These are phyloP conservation scores for Cranoglanis bouderius DNA, from an alignment of 2,113 vertebrate species.

Conservation along the genomic window DNA sequence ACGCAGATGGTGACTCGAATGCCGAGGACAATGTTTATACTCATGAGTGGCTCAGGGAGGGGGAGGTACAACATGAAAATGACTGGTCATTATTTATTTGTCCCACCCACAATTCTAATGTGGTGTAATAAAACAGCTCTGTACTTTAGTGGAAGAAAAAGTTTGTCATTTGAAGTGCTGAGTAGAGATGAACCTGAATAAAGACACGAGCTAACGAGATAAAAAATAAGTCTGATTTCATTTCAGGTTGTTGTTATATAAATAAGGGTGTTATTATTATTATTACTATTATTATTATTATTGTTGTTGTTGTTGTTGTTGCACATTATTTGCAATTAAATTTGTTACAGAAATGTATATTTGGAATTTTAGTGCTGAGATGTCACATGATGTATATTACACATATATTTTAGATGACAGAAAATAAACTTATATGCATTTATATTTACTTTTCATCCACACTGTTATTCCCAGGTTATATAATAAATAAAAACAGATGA, in stretches of 20 bases:
- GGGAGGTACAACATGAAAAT: neutral
- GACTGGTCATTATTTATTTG: neutral
- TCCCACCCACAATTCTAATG: neutral
- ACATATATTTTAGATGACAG: neutral
- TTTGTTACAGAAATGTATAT: neutral
- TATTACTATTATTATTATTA: neutral
- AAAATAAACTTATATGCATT: neutral
- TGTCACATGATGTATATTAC: neutral
- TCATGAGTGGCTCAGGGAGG: neutral
- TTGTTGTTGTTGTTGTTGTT: neutral
- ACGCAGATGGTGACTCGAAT: neutral
- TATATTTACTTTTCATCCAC: neutral
- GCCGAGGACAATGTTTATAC: neutral
- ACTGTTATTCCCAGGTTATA: neutral
- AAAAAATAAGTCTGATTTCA: neutral
- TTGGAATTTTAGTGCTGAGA: neutral
- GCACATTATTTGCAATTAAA: neutral
- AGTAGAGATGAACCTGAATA: neutral
- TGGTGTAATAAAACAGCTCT: neutral
- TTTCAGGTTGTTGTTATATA: neutral
- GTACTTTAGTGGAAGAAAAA: neutral
- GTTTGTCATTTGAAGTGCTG: neutral
- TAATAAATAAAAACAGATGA: neutral
- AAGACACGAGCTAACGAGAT: neutral
- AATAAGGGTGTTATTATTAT: neutral